Conservation (phyloP, 2,113 vertebrate species). For the Rutilus rutilus region DNA sequence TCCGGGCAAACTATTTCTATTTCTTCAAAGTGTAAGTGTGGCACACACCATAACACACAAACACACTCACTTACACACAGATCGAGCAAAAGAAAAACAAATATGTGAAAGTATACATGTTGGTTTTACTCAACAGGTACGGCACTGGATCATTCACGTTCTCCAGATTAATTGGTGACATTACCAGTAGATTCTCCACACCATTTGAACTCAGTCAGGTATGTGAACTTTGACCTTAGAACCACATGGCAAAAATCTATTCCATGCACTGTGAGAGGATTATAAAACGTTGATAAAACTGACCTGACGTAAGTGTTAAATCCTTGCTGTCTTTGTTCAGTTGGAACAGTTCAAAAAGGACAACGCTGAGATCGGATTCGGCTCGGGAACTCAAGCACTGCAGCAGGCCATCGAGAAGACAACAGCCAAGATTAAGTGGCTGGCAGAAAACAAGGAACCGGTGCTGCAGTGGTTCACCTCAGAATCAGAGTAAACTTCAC, state of each 20-base stretch:
- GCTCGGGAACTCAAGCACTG: constrained; percentile 82
- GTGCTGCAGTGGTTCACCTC: constrained; percentile 80
- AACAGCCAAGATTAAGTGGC: constrained; percentile 86
- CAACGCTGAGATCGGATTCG: constrained; percentile 82
- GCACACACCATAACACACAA: not conserved
- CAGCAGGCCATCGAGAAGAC: constrained; percentile 90
- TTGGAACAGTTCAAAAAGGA: constrained; percentile 84
- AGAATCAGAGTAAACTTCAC: constrained; percentile 38
- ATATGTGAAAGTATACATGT: not conserved
- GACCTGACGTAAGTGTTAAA: not conserved
- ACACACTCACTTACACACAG: not conserved
- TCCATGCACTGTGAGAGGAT: not conserved
- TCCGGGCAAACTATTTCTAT: constrained; percentile 80
- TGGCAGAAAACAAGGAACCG: constrained; percentile 75
- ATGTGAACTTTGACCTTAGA: constrained; percentile 24
- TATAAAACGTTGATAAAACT: too few species aligned
- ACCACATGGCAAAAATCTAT: not conserved
- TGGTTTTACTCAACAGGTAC: constrained; percentile 70
- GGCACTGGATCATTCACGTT: constrained; percentile 89
- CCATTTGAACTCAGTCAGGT: constrained; percentile 89
- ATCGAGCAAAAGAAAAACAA: not conserved
- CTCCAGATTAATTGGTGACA: constrained; percentile 73
- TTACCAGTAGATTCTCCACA: constrained; percentile 82
- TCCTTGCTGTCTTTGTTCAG: constrained; percentile 69
- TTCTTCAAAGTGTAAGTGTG: constrained; percentile 83